phyloP scores from a whole-genome alignment of 1,140 invertebrate species.

The Gonatopus flavifemur region DNA sequence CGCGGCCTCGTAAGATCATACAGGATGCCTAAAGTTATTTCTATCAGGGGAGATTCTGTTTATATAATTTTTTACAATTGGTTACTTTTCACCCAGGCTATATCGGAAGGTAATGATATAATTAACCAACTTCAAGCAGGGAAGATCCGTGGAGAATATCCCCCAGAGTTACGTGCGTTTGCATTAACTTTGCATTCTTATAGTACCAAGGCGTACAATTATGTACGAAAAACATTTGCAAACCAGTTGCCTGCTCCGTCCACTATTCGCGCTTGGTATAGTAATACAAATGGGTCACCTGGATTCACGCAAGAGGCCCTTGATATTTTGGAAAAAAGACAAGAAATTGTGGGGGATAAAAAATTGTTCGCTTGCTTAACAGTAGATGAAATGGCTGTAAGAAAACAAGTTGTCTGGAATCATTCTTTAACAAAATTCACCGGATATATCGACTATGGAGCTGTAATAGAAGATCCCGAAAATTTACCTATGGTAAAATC shows the following conservation, averaged over 20 bases:
- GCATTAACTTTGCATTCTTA: conserved; percentile 50
- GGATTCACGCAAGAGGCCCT: conserved; percentile 48
- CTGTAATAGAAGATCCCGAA: conserved; percentile 24
- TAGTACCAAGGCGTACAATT: conserved; percentile 44
- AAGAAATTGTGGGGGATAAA: conserved; percentile 2
- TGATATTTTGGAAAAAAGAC: conserved; percentile 33
- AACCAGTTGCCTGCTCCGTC: conserved; percentile 44
- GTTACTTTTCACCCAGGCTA: too few relatives aligned
- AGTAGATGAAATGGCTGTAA: conserved; percentile 27
- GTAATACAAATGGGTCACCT: conserved; percentile 37
- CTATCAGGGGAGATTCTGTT: too few relatives aligned
- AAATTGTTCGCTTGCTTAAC: conserved; percentile 8
- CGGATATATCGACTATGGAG: conserved; percentile 32
- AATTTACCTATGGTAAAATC: conserved; percentile 31
- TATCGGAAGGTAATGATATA: too few relatives aligned
- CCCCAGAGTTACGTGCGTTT: conserved; percentile 19
- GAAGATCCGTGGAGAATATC: conserved; percentile 11
- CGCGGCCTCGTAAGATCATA: too few relatives aligned
- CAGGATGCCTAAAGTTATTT: too few relatives aligned
- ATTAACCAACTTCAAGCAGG: neutral
- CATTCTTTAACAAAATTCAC: conserved; percentile 24
- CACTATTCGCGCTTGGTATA: conserved; percentile 49
- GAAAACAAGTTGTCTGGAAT: conserved; percentile 19
- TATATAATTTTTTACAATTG: too few relatives aligned
- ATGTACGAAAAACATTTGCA: conserved; percentile 45